These are phyloP conservation scores for Raja brachyura DNA, from an alignment of 2,113 vertebrate genomes.

Conservation along the genomic window DNA sequence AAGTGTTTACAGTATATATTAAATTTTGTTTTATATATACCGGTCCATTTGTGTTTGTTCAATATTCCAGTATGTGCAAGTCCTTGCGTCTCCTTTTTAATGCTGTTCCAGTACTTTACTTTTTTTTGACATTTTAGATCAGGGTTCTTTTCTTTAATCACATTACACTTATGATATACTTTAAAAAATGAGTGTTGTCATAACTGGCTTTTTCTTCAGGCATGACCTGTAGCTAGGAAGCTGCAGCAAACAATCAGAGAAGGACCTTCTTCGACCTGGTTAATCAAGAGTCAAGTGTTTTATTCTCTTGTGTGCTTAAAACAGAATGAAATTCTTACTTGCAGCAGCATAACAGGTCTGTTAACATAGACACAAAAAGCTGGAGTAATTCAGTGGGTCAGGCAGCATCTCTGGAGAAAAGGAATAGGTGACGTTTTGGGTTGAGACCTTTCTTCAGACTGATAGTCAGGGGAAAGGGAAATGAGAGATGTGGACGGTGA, in stretches of 20 bases:
- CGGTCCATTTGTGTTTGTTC: too few relatives aligned
- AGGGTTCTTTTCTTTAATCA: background rate
- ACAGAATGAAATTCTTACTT: background rate
- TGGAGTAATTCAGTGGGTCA: too few relatives aligned
- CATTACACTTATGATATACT: background rate
- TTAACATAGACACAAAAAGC: too few relatives aligned
- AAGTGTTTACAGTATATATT: background rate
- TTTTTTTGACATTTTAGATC: too few relatives aligned
- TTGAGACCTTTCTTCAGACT: too few relatives aligned
- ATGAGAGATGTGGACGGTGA: too few relatives aligned
- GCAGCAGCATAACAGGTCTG: background rate
- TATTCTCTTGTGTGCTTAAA: too few relatives aligned
- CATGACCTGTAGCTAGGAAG: background rate
- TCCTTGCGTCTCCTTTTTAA: background rate
- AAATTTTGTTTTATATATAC: background rate
- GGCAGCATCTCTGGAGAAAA: too few relatives aligned
- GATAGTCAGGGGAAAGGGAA: too few relatives aligned
- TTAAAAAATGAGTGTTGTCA: background rate
- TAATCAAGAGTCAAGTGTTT: too few relatives aligned
- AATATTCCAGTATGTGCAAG: background rate
- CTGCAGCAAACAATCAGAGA: background rate
- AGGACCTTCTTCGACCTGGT: background rate
- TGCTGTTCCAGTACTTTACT: background rate
- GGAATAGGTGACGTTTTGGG: too few relatives aligned
- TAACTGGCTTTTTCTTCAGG: background rate